These are phyloP conservation scores for Ancistrus triradiatus DNA, from an alignment of 2,113 vertebrate genomes.

Conservation along the genomic window DNA sequence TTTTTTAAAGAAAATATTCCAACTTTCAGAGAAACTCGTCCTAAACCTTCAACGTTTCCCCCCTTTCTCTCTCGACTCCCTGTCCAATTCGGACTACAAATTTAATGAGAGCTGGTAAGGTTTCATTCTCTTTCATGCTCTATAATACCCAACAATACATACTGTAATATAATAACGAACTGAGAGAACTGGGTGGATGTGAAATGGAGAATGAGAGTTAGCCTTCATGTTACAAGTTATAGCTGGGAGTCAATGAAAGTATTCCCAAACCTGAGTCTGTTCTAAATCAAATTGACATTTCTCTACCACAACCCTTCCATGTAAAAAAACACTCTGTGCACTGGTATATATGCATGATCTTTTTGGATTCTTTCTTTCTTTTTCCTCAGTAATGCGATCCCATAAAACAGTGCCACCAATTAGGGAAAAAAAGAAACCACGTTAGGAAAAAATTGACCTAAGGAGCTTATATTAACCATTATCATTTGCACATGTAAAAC, in stretches of 20 bases:
- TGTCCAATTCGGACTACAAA: too few relatives aligned
- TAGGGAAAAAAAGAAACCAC: conserved; percentile 2
- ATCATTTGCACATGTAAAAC: conserved; percentile 58
- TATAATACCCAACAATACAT: too few relatives aligned
- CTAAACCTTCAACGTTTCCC: too few relatives aligned
- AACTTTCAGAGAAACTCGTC: too few relatives aligned
- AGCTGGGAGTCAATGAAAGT: conserved; percentile 53
- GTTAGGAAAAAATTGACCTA: background rate
- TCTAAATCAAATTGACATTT: conserved; percentile 59
- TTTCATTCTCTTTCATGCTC: too few relatives aligned
- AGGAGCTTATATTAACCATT: conserved; percentile 29
- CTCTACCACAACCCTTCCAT: conserved; percentile 46
- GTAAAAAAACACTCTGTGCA: conserved; percentile 12
- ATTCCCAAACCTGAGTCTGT: conserved; percentile 60
- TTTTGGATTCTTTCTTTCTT: background rate
- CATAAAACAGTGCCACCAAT: background rate
- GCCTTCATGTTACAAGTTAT: conserved; percentile 58
- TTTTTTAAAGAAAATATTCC: too few relatives aligned
- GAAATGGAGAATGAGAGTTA: conserved; percentile 52
- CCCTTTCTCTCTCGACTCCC: too few relatives aligned
- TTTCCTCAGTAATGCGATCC: background rate
- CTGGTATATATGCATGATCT: conserved; percentile 3
- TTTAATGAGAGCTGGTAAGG: too few relatives aligned
- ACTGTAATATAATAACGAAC: too few relatives aligned
- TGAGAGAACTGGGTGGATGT: conserved; percentile 9